Conservation (phyloP, 2,113 vertebrate genomes). For the Platysteira castanea region DNA sequence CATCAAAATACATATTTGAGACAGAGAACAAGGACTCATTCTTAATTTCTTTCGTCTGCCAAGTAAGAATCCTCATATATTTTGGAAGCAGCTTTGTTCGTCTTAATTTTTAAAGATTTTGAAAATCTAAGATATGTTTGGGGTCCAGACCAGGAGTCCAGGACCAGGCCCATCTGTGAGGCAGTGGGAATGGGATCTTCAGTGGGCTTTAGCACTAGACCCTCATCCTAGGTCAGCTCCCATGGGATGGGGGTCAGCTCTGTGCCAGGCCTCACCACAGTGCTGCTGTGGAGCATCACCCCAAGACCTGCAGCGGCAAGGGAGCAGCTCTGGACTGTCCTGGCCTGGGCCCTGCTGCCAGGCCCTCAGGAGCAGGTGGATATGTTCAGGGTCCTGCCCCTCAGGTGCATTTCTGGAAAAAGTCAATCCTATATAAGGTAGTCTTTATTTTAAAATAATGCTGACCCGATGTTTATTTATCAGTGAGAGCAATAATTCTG, state of each 20-base stretch:
- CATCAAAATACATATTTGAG: not conserved
- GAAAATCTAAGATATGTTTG: not conserved
- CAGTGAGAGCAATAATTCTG: not conserved
- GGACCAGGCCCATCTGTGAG: not conserved
- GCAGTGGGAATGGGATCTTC: not conserved
- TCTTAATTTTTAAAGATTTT: not conserved
- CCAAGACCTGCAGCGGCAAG: not conserved
- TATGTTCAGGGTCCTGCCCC: not conserved
- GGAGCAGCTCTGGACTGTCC: not conserved
- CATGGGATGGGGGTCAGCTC: accelerated
- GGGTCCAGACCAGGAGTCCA: not conserved
- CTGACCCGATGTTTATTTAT: not conserved
- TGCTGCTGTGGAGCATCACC: accelerated
- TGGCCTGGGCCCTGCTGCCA: not conserved
- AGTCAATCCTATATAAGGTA: not conserved
- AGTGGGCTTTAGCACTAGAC: too few species aligned
- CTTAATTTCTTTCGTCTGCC: not conserved
- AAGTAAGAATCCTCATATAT: not conserved
- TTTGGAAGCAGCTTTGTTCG: not conserved
- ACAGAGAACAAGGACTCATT: not conserved
- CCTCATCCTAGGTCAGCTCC: not conserved
- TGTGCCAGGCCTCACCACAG: accelerated
- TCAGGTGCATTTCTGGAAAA: not conserved
- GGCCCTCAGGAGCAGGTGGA: not conserved
- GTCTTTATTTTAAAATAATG: not conserved